Base-by-base conservation (phyloP, 2,888 invertebrate genomes). In the Lampropteryx suffumata region DNA sequence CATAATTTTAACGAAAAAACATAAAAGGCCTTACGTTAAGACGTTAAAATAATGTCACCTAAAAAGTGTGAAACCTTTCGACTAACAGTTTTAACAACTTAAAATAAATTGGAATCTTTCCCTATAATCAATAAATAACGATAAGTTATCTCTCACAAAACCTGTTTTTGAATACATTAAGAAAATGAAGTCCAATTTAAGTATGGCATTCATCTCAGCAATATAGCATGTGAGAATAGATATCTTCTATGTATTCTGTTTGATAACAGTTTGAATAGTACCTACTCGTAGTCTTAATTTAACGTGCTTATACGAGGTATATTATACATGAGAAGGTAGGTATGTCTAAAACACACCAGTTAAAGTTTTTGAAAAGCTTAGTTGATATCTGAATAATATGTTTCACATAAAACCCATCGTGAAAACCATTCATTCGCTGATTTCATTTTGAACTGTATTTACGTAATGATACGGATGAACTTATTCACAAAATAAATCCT, bases 101-200 rank as follows among this genome's bases (percentile, higher is more conserved):
- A 51, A n/a, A 63, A 47, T 54, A 61, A 42, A 54, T 56, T 28
- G 32, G 30, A 47, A 37, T 43, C 26, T 71, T 70, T 67, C 58
- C 61, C 64, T 57, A 60, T 71, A 69, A 76, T 75, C 73, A 74
- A 75, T 74, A 77, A 74, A 73, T 73, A 71, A 72, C 64, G 71
- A 73, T 70, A 72, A 65, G 68, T 74, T 76, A 79, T 78, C 76
- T 73, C 55, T 62, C 32, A 62, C 61, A 67, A 65, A 67, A 73
- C 70, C 68, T 59, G 71, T 72, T 76, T 68, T 30, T 32, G 69
- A 73, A 77, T 79, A 71, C 55, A 70, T 76, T 73, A 71, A 65
- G 65, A 64, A 67, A 69, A 71, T 60, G 60, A 58, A 61, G 46
- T 43, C 42, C 65, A 55, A 64, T 69, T 62, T 67, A 64, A 56